phyloP scores from a whole-genome alignment of 2,888 invertebrate species.

The Dascillus cervinus region DNA sequence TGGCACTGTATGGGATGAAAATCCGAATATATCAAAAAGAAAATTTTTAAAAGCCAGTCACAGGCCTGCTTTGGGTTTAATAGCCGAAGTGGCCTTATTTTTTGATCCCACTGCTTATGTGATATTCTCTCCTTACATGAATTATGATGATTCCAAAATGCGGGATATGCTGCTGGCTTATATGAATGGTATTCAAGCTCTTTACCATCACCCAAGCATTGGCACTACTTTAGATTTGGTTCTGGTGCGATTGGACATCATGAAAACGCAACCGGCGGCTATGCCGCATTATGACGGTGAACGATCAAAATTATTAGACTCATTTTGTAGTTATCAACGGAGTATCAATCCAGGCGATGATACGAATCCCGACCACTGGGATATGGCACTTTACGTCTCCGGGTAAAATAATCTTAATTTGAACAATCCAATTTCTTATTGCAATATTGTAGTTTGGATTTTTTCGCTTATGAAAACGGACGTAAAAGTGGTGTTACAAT shows the following conservation, averaged over 20 bases:
- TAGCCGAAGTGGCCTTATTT: conserved; percentile 66
- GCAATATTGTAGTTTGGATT: conserved; percentile 56
- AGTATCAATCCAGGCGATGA: conserved; percentile 59
- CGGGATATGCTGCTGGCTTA: conserved; percentile 72
- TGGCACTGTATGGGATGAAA: neutral
- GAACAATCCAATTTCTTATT: no score
- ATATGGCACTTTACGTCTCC: conserved; percentile 69
- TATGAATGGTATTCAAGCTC: conserved; percentile 69
- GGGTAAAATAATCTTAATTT: conserved; percentile 45
- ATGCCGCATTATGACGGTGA: conserved; percentile 61
- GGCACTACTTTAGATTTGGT: conserved; percentile 59
- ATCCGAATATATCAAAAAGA: neutral
- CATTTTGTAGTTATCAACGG: conserved; percentile 66
- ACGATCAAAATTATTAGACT: conserved; percentile 58
- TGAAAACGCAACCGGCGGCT: conserved; percentile 55
- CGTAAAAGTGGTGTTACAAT: conserved; percentile 65
- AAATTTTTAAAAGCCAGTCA: neutral
- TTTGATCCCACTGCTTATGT: conserved; percentile 67
- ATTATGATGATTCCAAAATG: conserved; percentile 56
- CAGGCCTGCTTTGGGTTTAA: conserved; percentile 39
- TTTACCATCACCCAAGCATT: conserved; percentile 70
- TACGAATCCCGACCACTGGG: conserved; percentile 67
- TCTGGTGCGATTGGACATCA: conserved; percentile 62
- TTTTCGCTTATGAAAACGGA: conserved; percentile 64
- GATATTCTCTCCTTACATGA: conserved; percentile 60